Base-by-base conservation (phyloP, 92 coral and sea anemone species). In the Plumapathes pennacea region DNA sequence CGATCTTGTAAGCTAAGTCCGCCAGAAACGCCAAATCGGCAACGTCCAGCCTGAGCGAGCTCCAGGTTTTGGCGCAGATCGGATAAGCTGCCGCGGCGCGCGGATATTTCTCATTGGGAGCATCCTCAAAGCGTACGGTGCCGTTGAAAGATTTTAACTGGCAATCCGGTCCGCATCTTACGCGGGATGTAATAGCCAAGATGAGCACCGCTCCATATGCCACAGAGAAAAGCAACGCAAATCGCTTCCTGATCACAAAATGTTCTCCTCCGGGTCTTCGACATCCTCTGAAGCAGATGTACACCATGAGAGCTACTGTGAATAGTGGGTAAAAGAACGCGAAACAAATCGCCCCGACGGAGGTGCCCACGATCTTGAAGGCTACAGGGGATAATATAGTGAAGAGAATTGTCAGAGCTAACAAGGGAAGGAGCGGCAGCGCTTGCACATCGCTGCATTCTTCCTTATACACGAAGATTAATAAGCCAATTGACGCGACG, bases 11-110 rank as follows among this genome's bases (percentile, higher is more conserved):
- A 2, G 83, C 75, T 8, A 62, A 43, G 15, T 63, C 67, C 0
- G 91, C 84, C 0, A 85, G 42, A 43, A 65, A 85, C n/a, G 85
- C 91, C 29, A 78, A 38, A 44, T 85, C 91, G 27, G 91, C 74
- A 15, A 85, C 38, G 33, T 52, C 54, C 46, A 85, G 31, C 9
- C 38, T 34, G 1, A 80, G 60, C 3, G 49, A 24, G 14, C 87
- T 52, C 91, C 91, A 85, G 5, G 22, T 62, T 15, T 73, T 73
- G 13, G 29, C 70, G 33, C 91, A 85, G 39, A 78, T 75, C 20
- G 86, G 91, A 38, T 85, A 85, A 13, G 17, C 2, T 25, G 39
- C 26, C 33, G 18, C 22, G 54, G 25, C 19, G 64, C 14, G 20
- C 23, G 33, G 50, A 14, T 28, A 0, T 28, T 17, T 18, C n/a